Percentiles rank a stretch among this genome's conserved stretches.
phyloP scores from a whole-genome alignment of 1,140 invertebrate genomes.

The Lepidurus couesii region DNA sequence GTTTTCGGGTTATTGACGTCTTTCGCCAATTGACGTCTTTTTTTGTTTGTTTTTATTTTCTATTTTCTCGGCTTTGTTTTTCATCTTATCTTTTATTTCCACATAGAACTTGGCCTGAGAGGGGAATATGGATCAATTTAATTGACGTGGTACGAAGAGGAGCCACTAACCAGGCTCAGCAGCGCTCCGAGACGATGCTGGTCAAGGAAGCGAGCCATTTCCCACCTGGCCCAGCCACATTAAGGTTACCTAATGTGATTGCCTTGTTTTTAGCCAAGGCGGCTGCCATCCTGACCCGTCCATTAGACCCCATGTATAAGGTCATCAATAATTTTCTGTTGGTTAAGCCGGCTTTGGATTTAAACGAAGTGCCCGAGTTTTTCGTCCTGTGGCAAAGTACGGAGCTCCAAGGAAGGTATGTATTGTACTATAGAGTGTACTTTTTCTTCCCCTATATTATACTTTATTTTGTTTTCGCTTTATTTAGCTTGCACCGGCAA shows the following conservation, averaged over 20 bases:
- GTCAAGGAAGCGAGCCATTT: conserved; percentile 6
- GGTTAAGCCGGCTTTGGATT: conserved; percentile 60
- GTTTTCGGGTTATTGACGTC: too few relatives aligned
- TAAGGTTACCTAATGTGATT: conserved; percentile 56
- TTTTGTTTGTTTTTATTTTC: background rate
- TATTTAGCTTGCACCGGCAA: conserved; percentile 49
- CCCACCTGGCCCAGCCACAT: conserved; percentile 38
- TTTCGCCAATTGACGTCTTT: too few relatives aligned
- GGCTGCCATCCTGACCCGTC: conserved; percentile 57
- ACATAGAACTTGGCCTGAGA: conserved; percentile 45
- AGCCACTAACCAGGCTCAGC: conserved; percentile 38
- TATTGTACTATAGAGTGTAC: background rate
- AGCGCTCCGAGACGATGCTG: background rate
- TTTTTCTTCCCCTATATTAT: background rate
- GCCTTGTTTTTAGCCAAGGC: conserved; percentile 63
- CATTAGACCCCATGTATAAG: conserved; percentile 60
- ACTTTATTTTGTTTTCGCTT: conserved; percentile 1
- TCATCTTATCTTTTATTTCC: conserved; percentile 29
- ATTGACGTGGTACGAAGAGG: conserved; percentile 51
- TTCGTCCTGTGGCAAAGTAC: conserved; percentile 64
- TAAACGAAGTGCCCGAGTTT: conserved; percentile 69
- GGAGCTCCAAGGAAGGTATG: conserved; percentile 52
- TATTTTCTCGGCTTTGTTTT: background rate
- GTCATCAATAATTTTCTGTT: conserved; percentile 62
- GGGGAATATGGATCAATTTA: conserved; percentile 48